Evolutionary conservation across 2,888 invertebrate species (phyloP), one percentile per base, ranked within the genome.

Genomic region (Netelia virgata): DNA sequence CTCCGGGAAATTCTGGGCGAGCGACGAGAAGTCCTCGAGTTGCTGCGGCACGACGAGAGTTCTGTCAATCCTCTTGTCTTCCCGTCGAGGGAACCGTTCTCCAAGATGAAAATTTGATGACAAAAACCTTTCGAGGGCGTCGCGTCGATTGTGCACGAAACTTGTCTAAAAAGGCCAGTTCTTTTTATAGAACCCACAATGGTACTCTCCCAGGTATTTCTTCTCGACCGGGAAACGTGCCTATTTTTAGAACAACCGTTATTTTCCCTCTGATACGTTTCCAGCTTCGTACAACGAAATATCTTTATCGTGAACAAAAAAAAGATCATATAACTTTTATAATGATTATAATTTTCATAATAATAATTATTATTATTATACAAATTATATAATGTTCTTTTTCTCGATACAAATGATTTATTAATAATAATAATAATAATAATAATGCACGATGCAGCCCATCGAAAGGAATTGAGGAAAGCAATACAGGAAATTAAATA

Each of bases 81-180:
- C 47, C 23, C 41, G 47, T 59, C 14, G 43, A 14, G 57, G 14
- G 14, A 23, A 47, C 20, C 20, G 41, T 11, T 64, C 36, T 9
- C 14, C 41, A 20, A 47, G 50, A 28, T 57, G 16, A 53, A 70
- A 64, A 72, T 72, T 72, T 63, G 70, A 64, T 72, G 63, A 79
- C 72, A 16, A 41, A 55, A 63, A 61, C 59, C 61, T 36, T 61
- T 47, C 55, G 28, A 11, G 23, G 63, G 72, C 14, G 20, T 6
- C 50, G 36, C 55, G 23, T 43, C 57, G 55, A 57, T 53, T 64
- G 36, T 36, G 6, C 36, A 28, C 61, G 50, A 61, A 20, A 70
- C n/a, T 78, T 57, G 28, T 61, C 11, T 18, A 66, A 63, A 61
- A 18, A 18, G 47, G 28, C 16, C 28, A 28, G 47, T 59, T 68